Evolutionary conservation across 1,140 invertebrate species (phyloP).

Genomic region (Ceratosolen solmsi): DNA sequence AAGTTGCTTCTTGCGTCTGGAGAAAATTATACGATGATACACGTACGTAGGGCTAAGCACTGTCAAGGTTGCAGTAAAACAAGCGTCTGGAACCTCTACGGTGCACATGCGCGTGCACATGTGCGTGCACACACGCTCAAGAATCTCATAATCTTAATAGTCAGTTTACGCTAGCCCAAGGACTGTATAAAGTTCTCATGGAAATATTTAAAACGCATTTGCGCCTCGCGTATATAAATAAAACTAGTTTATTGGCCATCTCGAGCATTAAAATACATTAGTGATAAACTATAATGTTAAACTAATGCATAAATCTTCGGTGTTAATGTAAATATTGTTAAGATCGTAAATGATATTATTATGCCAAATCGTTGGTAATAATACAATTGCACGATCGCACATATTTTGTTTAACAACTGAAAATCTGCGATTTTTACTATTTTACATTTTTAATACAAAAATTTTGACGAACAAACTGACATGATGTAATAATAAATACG

Average conservation of each 20-base stretch:
- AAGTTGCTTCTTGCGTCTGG: neutral
- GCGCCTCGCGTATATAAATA: neutral
- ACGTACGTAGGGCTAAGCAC: neutral
- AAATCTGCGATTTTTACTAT: too few relatives aligned
- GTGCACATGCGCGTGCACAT: neutral
- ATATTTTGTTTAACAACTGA: too few relatives aligned
- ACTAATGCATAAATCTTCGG: neutral
- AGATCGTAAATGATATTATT: too few relatives aligned
- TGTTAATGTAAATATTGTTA: too few relatives aligned
- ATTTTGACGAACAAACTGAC: too few relatives aligned
- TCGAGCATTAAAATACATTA: neutral
- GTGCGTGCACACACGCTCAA: neutral
- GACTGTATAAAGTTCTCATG: constrained; percentile 15
- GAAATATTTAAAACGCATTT: neutral
- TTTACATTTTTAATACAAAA: too few relatives aligned
- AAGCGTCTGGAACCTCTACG: constrained; percentile 4
- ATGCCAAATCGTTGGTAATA: too few relatives aligned
- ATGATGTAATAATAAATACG: too few relatives aligned
- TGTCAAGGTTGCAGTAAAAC: constrained; percentile 22
- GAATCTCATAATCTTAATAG: constrained; percentile 26
- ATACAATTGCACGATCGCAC: too few relatives aligned
- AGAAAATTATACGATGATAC: constrained; percentile 13
- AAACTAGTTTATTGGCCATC: constrained; percentile 3
- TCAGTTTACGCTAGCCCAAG: constrained; percentile 28
- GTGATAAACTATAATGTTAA: neutral